Evolutionary conservation across 2,888 invertebrate genomes (phyloP).

Genomic region (Fragum fragum): DNA sequence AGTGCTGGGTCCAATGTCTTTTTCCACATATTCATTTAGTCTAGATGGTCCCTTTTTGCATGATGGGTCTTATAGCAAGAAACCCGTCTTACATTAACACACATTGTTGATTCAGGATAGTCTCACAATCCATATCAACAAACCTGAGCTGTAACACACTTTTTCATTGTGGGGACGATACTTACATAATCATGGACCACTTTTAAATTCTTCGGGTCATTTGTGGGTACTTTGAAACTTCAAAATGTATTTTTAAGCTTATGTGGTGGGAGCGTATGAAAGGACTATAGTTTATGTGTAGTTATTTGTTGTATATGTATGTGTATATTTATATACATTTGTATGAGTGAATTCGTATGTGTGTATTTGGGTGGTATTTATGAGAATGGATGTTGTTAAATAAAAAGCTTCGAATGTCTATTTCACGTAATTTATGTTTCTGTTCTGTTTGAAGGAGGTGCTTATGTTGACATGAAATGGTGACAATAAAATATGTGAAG

Average conservation of each 20-base stretch:
- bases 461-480: constrained; percentile 15
- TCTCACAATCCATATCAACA: too few species aligned
- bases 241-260: neutral
- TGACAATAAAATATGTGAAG: constrained; percentile 24
- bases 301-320: neutral
- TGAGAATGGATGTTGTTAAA: constrained; percentile 9
- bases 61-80: too few species aligned
- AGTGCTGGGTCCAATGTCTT: too few species aligned
- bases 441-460: constrained; percentile 14
- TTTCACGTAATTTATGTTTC: constrained; percentile 5
- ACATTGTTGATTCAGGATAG: too few species aligned
- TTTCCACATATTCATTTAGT: too few species aligned
- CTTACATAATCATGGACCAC: too few species aligned
- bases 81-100: too few species aligned
- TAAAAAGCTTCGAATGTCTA: constrained; percentile 18
- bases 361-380: neutral
- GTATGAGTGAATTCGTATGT: neutral
- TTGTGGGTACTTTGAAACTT: too few species aligned
- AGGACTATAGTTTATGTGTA: neutral
- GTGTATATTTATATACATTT: neutral
- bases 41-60: too few species aligned
- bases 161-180: too few species aligned
- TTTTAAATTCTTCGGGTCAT: too few species aligned
- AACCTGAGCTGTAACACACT: too few species aligned
- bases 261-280: neutral